Evolutionary conservation across 2,797 vertebrate genomes (phyloP).

Genomic region (Enteromius unitaeniatus): DNA sequence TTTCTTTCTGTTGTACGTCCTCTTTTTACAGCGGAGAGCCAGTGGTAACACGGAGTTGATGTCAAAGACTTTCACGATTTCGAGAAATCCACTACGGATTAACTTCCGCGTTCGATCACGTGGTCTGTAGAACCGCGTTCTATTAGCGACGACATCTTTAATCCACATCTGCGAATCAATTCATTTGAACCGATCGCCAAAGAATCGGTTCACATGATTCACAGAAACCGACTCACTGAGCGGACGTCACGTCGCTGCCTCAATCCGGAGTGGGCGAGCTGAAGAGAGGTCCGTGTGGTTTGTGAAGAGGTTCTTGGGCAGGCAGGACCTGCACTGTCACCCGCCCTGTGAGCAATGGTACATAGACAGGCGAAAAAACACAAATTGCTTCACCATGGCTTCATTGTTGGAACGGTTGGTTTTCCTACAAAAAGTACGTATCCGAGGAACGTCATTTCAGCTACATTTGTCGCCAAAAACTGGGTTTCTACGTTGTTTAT

Average conservation of each 20-base stretch:
- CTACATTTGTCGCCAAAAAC: neutral
- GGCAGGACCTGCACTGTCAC: constrained; percentile 39
- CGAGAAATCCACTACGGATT: neutral
- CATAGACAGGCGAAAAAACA: constrained; percentile 59
- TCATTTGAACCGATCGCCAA: neutral
- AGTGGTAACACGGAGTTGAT: neutral
- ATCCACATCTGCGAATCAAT: neutral
- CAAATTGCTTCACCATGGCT: constrained; percentile 79
- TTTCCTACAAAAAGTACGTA: constrained; percentile 83
- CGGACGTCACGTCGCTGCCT: no score
- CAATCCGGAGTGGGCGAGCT: neutral
- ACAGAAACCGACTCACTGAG: neutral
- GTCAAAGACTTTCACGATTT: neutral
- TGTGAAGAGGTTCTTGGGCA: constrained; percentile 22
- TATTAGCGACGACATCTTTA: neutral
- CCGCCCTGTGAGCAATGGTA: constrained; percentile 50
- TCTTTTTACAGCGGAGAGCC: neutral
- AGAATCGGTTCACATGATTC: neutral
- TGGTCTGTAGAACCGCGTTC: neutral
- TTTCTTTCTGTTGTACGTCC: no score
- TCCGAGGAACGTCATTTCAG: neutral
- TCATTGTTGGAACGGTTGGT: constrained; percentile 80
- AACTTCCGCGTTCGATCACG: constrained; percentile 11
- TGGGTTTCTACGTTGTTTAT: neutral
- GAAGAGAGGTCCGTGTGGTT: neutral